Base-by-base conservation (phyloP, 1,140 invertebrate species). In the Gerris buenoi region DNA sequence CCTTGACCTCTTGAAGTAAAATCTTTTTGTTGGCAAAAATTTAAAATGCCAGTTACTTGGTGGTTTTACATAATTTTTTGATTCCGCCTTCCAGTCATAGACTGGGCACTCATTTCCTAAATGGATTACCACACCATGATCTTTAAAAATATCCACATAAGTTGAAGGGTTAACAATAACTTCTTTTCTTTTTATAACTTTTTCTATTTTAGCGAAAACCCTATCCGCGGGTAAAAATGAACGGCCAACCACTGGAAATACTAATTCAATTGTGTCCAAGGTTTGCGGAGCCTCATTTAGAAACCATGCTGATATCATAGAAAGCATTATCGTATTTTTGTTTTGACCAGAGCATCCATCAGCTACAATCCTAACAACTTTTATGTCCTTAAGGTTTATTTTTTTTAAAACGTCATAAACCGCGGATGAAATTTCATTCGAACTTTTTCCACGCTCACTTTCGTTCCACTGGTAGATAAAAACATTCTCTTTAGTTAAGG, bases 391-490 rank as follows among this genome's bases (percentile, higher is more conserved):
- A 65, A 70, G 68, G 29, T 70, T 64, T 68, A 64, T 68, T 65
- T 70, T 70, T n/a, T 59, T 68, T n/a, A 75, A 68, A 25, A 65
- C 14, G 67, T 76, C 71, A 67, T 69, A 73, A 25, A 76, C 59
- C 46, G 71, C 70, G 56, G 69, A 73, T 46, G 70, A 61, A 68
- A 76, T 75, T 72, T 74, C 69, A 67, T 76, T 75, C 1, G 75
- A 72, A 60, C 65, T 71, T 71, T 76, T 77, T 26, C 62, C 26
- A 28, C 29, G 63, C 25, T 72, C 64, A 27, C 71, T 70, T 71
- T 77, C 75, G 3, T 70, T 74, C 74, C 75, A 77, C 26, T 26
- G 25, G 66, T 74, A 76, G n/a, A 67, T 57, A 56, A 68, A 72
- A 0, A 74, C 71, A 70, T 74, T 76, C 26, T 71, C 67, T 46